Base-by-base conservation (phyloP, 2,888 invertebrate species). In the Labia minor region DNA sequence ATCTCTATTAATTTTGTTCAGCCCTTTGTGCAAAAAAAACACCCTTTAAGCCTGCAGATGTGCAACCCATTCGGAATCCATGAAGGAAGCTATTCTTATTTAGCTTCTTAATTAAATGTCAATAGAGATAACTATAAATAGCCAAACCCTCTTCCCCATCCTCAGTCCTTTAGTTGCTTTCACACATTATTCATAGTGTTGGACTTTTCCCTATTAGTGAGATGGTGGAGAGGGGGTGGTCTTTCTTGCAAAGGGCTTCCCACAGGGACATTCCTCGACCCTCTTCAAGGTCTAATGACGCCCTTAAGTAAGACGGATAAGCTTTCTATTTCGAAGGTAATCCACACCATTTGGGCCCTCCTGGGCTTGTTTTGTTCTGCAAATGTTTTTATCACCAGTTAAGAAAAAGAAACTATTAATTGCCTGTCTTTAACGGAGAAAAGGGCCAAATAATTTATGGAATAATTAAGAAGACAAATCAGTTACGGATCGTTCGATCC, bases 261-360 rank as follows among this genome's bases (percentile, higher is more conserved):
- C 49, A 8, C n/a, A 49, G 49, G n/a, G 49, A 49, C 49, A 49
- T 49, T 49, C 49, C 49, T 49, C 49, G 49, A 49, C 49, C 49
- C 49, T 49, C 49, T 49, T 49, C 49, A 49, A 49, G 49, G 49
- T 16, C 49, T 49, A 49, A 49, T 49, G 49, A 49, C 49, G 49
- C n/a, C 49, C 49, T 49, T 49, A 49, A 49, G 49, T 49, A 49
- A 49, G 49, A 49, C n/a, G 49, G 49, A 49, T 49, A 49, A 49
- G 49, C 49, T 49, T 49, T 49, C 49, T 49, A 16, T 49, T 49
- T 16, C 49, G 49, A 49, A 49, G 49, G 49, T 49, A 49, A 49
- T 49, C 49, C 49, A 49, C 14, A 49, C 49, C 49, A 49, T 49
- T 49, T 49, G 49, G 49, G 14, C 49, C 16, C n/a, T 49, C 49